A percentile compares a stretch with the other conserved stretches of the same genome.
Conservation (phyloP, 1,140 invertebrate genomes). For the Calliphora vicina region DNA sequence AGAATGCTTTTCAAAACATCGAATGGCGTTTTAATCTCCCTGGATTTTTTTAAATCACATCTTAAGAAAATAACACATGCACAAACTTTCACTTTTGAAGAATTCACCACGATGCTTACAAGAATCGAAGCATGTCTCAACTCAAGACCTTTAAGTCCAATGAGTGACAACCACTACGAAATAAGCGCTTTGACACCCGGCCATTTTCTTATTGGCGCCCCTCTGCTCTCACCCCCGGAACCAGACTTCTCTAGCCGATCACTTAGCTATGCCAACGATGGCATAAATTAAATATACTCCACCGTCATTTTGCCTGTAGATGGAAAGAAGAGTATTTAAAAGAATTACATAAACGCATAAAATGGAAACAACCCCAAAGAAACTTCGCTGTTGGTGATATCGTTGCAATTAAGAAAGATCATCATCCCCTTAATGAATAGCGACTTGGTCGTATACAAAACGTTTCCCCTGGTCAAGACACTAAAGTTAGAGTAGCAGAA, state of each 20-base stretch:
- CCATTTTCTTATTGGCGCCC: slow-evolving; percentile 60
- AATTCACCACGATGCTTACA: not conserved
- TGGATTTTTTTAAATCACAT: not conserved
- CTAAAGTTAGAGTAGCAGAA: not conserved
- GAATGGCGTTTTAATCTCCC: slow-evolving; percentile 1
- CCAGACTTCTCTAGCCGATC: not conserved
- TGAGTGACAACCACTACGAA: slow-evolving; percentile 48
- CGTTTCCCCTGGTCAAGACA: no score
- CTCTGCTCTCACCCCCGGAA: slow-evolving; percentile 40
- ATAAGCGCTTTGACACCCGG: slow-evolving; percentile 49
- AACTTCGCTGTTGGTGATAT: not conserved
- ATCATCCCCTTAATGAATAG: not conserved
- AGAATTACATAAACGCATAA: not conserved
- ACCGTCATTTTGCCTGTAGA: not conserved
- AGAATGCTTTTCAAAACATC: not conserved
- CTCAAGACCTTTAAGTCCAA: slow-evolving; percentile 48
- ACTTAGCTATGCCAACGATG: no score
- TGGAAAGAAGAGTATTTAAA: slow-evolving; percentile 12
- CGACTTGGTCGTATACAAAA: not conserved
- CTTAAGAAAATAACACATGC: not conserved
- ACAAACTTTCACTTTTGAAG: not conserved
- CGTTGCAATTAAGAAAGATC: not conserved
- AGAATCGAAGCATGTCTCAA: slow-evolving; percentile 50
- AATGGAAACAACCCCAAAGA: not conserved
- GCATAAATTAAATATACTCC: not conserved